Base-by-base conservation (phyloP, 1,140 invertebrate genomes). In the Drosophila littoralis region DNA sequence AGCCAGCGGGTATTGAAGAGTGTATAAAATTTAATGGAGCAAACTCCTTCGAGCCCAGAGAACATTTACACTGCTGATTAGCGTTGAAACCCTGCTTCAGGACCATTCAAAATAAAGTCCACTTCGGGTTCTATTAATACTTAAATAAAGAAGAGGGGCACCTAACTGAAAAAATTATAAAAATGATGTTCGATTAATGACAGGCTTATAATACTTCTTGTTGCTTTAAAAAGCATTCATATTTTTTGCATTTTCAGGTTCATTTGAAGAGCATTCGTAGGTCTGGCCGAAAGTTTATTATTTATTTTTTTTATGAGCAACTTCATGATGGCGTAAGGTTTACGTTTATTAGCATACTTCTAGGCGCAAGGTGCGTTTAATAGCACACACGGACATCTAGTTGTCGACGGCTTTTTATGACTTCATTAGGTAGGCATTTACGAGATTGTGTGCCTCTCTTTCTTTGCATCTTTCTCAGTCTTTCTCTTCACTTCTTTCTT, bases 331-430 rank as follows among this genome's bases (percentile, higher is more conserved):
- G 75, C 33, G 72, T 55, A 79, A 61, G 82, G 67, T 88, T 86
- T 86, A 83, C 79, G 82, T 86, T 86, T 86, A 86, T 86, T 88
- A 86, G 83, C 82, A 88, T 86, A 86, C 82, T 88, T 86, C 68
- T 75, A 77, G 74, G 75, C 73, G 69, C 68, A 84, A 84, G 81
- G 81, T 84, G 81, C 81, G 81, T 70, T 80, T 85, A 84, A 88
- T 85, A 81, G 81, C 74, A 51, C 59, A 45, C 35, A 51, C 61
- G 75, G 67, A 57, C 81, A 84, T 77, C 81, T 80, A 84, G 77
- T 74, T 85, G 81, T 71, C 64, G 76, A 65, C 52, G 79, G 72
- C 82, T 76, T 79, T 86, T 86, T 86, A 86, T 74, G 82, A 86
- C 82, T 86, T 86, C 84, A 86, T 86, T 86, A 88, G 79, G 40